Base-by-base conservation (phyloP, 2,113 vertebrate species). In the Hyperopisus bebe region DNA sequence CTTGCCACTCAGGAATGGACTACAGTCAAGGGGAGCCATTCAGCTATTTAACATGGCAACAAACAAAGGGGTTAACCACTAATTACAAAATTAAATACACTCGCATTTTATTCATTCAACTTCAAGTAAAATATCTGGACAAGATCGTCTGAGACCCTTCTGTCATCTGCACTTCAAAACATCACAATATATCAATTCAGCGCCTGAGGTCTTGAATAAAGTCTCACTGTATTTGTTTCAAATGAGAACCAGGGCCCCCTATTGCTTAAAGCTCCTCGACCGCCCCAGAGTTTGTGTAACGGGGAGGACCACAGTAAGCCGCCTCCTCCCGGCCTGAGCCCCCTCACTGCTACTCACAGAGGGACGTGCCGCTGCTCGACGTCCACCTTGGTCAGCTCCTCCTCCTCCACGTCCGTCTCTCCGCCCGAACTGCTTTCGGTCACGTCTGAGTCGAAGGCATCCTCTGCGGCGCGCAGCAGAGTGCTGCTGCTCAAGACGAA, bases 351-450 rank as follows among this genome's bases (percentile, higher is more conserved):
- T 96, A 97, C 97, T 97, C 90, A 97, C 97, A 97, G 92, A 0
- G 97, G 94, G 24, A 96, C 91, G 0, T 97, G 96, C 83, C 94
- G 94, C 35, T 96, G 96, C 51, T 95, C 95, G 19, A 94, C 93
- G 88, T 97, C 96, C 88, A 94, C 96, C 94, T 94, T 96, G 92
- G 93, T 93, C 91, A 96, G 92, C 92, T 96, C 96, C 85, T 97
- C 97, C 5, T 97, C 97, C 86, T 97, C 97, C 2, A 96, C 92
- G 0, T 97, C 97, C 66, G 96, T 96, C 91, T 97, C 97, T 47
- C 97, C 97, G 47, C 97, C 97, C 0, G 97, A 97, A 91, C 97
- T 97, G 94, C 97, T 97, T 91, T 97, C 97, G 0, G 96, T 97
- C 92, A 95, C 95, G 91, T 97, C 97, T 5, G 97, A 97, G 94